phyloP scores from a whole-genome alignment of 2,888 invertebrate species.

The Ormyrus nitidulus region DNA sequence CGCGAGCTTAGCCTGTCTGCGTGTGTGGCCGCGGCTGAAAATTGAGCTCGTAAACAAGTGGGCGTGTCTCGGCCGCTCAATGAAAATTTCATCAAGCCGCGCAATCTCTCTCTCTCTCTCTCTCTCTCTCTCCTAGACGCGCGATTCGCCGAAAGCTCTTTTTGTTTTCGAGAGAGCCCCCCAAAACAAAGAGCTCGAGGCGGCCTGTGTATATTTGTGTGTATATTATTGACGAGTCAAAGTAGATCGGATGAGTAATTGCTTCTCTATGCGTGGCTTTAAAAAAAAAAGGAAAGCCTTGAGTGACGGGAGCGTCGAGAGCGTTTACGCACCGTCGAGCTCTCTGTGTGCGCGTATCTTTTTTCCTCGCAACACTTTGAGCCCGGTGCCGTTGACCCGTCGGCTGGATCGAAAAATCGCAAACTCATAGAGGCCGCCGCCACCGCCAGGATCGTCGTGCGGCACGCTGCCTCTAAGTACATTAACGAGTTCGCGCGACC shows the following conservation, averaged over 20 bases:
- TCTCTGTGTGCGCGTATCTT: not conserved
- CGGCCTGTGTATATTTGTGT: too few relatives aligned
- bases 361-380: slow-evolving; percentile 10
- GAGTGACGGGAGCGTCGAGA: not conserved
- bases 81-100: slow-evolving; percentile 4
- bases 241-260: too few relatives aligned
- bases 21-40: slow-evolving; percentile 22
- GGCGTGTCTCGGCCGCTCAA: slow-evolving; percentile 19
- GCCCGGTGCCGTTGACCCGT: slow-evolving; percentile 42
- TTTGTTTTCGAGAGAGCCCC: too few relatives aligned
- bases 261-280: too few relatives aligned
- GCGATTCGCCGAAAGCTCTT: not conserved
- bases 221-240: too few relatives aligned
- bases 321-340: not conserved
- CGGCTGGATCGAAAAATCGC: slow-evolving; percentile 32
- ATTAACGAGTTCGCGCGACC: slow-evolving; percentile 30
- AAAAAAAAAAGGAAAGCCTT: not conserved
- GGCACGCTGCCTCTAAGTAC: not conserved
- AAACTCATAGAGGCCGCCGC: slow-evolving; percentile 22
- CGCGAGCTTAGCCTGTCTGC: too few relatives aligned
- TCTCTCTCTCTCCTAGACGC: not conserved
- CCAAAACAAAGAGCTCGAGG: too few relatives aligned
- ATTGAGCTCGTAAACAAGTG: slow-evolving; percentile 47
- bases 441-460: not conserved
- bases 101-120: not conserved